Conservation (phyloP, 2,888 invertebrate genomes). For the Xiphydria camelus region DNA sequence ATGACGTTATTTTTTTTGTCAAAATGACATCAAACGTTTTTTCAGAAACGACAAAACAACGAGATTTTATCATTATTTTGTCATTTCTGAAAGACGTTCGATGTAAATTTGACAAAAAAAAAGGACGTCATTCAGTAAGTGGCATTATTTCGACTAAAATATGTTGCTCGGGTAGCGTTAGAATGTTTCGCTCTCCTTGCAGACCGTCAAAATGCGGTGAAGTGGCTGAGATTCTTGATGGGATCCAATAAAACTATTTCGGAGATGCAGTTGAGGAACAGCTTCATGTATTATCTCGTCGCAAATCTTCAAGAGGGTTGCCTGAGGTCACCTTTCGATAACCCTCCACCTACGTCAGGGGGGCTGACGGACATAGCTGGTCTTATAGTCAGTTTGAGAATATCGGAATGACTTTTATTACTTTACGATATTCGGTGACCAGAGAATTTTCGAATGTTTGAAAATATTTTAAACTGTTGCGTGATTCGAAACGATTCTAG, state of each 20-base stretch:
- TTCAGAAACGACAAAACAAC: too few species aligned
- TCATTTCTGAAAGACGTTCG: not conserved
- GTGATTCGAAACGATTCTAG: not conserved
- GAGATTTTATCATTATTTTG: too few species aligned
- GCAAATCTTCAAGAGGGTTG: slow-evolving; percentile 35
- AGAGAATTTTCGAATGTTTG: slow-evolving; percentile 1
- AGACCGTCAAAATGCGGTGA: slow-evolving; percentile 59
- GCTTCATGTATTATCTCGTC: slow-evolving; percentile 61
- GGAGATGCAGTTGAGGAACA: slow-evolving; percentile 62
- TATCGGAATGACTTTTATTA: not conserved
- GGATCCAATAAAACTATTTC: slow-evolving; percentile 56
- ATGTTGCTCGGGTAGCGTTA: not conserved
- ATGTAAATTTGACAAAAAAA: too few species aligned
- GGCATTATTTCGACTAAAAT: too few species aligned
- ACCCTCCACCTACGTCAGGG: slow-evolving; percentile 17
- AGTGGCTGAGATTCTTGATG: slow-evolving; percentile 62
- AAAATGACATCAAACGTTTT: too few species aligned
- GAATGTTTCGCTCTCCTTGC: slow-evolving; percentile 20
- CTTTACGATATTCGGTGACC: not conserved
- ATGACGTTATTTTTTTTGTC: too few species aligned
- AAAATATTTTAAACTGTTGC: not conserved
- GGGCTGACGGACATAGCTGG: slow-evolving; percentile 48
- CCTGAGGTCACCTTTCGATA: slow-evolving; percentile 27
- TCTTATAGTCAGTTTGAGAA: slow-evolving; percentile 56
- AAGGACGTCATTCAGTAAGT: too few species aligned